Evolutionary conservation across 2,113 vertebrate genomes (phyloP), one percentile per base, ranked within the genome.

Genomic region (Vulpes vulpes): DNA sequence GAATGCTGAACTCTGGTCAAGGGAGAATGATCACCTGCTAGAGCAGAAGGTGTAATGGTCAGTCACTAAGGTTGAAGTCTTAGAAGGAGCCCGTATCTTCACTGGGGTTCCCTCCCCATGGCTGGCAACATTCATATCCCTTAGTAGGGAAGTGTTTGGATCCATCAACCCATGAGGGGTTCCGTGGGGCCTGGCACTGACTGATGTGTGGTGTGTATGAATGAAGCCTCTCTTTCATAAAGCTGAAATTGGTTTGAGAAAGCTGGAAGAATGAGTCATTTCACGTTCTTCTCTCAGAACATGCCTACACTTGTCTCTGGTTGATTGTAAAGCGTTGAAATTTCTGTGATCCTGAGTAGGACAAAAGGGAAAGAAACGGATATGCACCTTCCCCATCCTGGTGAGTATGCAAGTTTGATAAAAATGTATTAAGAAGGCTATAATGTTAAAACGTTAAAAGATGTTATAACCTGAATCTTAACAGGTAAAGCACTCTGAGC

Each of bases 221-320:
- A 96, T 64, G 94, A 92, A 92, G 32, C 92, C 32, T 94, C 32
- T 94, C 87, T 95, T 94, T 94, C 87, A 65, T 95, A 76, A 97
- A 91, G 88, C 88, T 89, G 95, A 85, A 88, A 94, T 94, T n/a
- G 4, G 71, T 89, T 74, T 91, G 73, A 92, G 93, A 94, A 95
- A 96, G 67, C 96, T 96, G 92, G 96, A 97, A 91, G 96, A 88
- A 95, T 97, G 97, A 97, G 95, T 97, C 97, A 90, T 80, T 84
- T 53, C 81, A 96, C 88, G 69, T 78, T 97, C 89, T 93, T 71
- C 82, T 82, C 92, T 95, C 60, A 84, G 90, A 96, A 94, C 95
- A 43, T 93, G 98, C 95, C 94, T 84, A 1, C 73, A 71, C 97
- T 96, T 96, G 94, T 93, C 80, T 64, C 88, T 94, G 97, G 88